Base-by-base conservation (phyloP, 2,797 vertebrate species). In the Enteromius argenteus region DNA sequence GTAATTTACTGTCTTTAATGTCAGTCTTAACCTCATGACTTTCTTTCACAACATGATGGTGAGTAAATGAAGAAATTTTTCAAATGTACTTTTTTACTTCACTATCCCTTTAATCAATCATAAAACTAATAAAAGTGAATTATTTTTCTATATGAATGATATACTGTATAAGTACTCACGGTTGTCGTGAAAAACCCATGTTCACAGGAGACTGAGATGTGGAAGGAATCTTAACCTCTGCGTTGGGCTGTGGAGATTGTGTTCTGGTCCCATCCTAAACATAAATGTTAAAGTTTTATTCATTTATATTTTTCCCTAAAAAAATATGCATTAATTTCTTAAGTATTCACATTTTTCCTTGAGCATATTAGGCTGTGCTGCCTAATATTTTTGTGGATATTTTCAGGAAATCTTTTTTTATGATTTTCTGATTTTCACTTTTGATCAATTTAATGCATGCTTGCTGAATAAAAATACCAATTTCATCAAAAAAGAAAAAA, bases 191-290 rank as follows among this genome's bases (percentile, higher is more conserved):
- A 88, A 74, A 71, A 49, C 84, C 86, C 19, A 86, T 77, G 58
- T 84, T 92, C 88, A 88, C 91, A 69, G 89, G 80, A 21, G 83
- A 86, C 81, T 84, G 87, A 44, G 81, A 75, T 67, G 81, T 84
- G 3, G 42, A 88, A 76, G 83, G 64, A 62, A 89, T 89, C 89
- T 90, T 93, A 66, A 84, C 30, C 0, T 89, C 90, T 42, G 89
- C 82, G 74, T 89, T 89, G 69, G 84, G 79, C 1, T 83, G 91
- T 74, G 85, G 49, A 30, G 86, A 78, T 49, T 85, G 89, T 86
- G 88, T 91, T 81, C 89, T 86, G 85, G 84, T 79, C 42, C 89
- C 91, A 85, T 91, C 91, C 95, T 95, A 80, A 67, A 90, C 72
- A 88, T 75, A 81, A 37, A 71, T 88, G 81, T 90, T 35, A 30